Conservation (phyloP, 2,113 vertebrate species). For the Thalassoma bifasciatum region DNA sequence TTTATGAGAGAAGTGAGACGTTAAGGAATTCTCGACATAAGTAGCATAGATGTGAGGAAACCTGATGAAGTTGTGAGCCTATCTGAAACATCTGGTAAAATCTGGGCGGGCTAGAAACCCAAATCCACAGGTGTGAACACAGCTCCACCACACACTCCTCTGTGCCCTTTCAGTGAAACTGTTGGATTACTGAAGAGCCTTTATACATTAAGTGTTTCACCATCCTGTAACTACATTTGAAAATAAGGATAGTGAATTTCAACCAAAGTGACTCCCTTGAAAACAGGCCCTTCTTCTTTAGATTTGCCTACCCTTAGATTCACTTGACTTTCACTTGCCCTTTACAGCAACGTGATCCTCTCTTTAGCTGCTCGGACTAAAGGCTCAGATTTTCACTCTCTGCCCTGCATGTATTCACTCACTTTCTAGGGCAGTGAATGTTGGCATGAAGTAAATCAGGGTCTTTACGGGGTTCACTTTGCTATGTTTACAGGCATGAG, state of each 20-base stretch:
- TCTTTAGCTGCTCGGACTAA: conserved; percentile 29
- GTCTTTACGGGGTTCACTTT: conserved; percentile 22
- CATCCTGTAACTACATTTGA: background rate
- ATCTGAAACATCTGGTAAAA: no score
- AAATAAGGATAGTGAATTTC: background rate
- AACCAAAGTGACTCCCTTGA: conserved; percentile 1
- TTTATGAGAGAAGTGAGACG: no score
- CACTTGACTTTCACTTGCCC: conserved; percentile 35
- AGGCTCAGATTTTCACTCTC: conserved; percentile 3
- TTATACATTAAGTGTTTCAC: background rate
- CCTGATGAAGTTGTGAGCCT: no score
- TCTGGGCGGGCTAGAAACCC: no score
- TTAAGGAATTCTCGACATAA: no score
- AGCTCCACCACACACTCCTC: background rate
- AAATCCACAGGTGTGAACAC: background rate
- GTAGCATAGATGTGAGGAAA: no score
- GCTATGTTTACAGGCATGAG: conserved; percentile 22
- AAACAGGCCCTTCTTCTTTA: background rate
- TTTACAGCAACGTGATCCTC: conserved; percentile 19
- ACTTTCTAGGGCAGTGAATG: conserved; percentile 17
- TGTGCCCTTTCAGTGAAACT: conserved; percentile 1
- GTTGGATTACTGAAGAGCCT: conserved; percentile 1
- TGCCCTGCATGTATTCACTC: conserved; percentile 10
- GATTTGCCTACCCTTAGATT: conserved; percentile 29
- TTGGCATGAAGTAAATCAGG: conserved; percentile 16